These are phyloP conservation scores for Himalopsyche phryganea DNA, from an alignment of 1,140 invertebrate species.

Conservation along the genomic window DNA sequence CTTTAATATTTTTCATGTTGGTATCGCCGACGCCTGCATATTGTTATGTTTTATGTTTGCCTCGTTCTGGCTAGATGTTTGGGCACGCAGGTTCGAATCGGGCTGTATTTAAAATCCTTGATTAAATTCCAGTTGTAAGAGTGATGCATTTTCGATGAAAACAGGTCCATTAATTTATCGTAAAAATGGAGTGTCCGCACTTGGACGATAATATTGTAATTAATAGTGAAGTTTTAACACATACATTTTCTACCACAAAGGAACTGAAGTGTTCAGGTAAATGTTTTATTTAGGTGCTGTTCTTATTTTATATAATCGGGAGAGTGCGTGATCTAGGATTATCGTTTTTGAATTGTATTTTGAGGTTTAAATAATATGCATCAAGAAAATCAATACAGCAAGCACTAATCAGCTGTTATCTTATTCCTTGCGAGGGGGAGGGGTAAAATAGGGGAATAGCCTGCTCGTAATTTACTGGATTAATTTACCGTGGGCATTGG, in stretches of 20 bases:
- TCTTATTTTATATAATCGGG: background rate
- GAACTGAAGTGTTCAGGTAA: constrained; percentile 53
- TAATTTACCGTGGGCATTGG: too few species aligned
- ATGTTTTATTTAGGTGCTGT: constrained; percentile 6
- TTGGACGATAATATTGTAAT: constrained; percentile 58
- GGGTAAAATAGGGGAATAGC: constrained; percentile 42
- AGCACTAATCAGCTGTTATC: constrained; percentile 53
- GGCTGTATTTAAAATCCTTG: background rate
- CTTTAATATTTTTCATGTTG: background rate
- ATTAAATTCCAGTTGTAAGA: constrained; percentile 1
- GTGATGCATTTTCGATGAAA: constrained; percentile 13
- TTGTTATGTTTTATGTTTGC: constrained; percentile 21
- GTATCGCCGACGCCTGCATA: background rate
- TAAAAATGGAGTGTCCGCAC: constrained; percentile 60
- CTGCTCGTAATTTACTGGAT: constrained; percentile 41
- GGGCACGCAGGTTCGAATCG: constrained; percentile 17
- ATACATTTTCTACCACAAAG: constrained; percentile 43
- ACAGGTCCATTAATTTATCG: constrained; percentile 1
- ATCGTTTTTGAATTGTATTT: constrained; percentile 7
- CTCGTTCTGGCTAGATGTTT: constrained; percentile 18
- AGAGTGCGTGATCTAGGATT: background rate
- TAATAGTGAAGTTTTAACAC: constrained; percentile 33
- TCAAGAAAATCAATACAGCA: constrained; percentile 52
- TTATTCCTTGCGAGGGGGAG: constrained; percentile 36
- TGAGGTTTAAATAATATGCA: constrained; percentile 18